Conservation (phyloP, 2,113 vertebrate genomes). For the Tretioscincus oriximinensis region DNA sequence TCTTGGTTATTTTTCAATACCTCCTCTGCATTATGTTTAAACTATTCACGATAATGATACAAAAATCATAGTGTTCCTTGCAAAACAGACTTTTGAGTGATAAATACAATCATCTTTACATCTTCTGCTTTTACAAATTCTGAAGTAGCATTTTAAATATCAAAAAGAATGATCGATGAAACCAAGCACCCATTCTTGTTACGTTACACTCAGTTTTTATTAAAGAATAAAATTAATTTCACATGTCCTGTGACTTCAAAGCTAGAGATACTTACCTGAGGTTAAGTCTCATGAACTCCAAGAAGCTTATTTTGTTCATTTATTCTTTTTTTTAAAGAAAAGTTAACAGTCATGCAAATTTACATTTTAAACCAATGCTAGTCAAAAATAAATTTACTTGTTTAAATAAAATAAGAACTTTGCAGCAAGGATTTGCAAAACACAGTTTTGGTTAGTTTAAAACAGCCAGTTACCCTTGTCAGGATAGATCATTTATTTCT, state of each 20-base stretch:
- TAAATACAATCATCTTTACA: background rate
- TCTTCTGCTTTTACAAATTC: background rate
- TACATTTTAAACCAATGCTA: background rate
- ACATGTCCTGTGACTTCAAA: background rate
- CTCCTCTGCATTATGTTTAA: background rate
- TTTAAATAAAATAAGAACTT: background rate
- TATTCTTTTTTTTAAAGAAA: background rate
- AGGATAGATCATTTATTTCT: background rate
- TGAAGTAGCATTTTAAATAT: background rate
- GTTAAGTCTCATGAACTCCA: background rate
- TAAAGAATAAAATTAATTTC: background rate
- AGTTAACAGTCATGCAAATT: background rate
- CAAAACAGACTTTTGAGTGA: background rate
- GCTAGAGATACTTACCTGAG: background rate
- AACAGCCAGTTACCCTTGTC: too few relatives aligned
- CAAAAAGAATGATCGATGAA: background rate
- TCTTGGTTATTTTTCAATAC: background rate
- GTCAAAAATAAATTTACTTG: background rate
- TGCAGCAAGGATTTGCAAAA: too few relatives aligned
- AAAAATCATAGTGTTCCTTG: background rate
- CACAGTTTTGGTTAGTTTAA: too few relatives aligned
- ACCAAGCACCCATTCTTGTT: background rate
- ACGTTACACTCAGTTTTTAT: background rate
- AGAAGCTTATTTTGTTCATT: background rate
- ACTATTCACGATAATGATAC: background rate